Evolutionary conservation across 2,113 vertebrate species (phyloP).

Genomic region (Syngnathus floridae): DNA sequence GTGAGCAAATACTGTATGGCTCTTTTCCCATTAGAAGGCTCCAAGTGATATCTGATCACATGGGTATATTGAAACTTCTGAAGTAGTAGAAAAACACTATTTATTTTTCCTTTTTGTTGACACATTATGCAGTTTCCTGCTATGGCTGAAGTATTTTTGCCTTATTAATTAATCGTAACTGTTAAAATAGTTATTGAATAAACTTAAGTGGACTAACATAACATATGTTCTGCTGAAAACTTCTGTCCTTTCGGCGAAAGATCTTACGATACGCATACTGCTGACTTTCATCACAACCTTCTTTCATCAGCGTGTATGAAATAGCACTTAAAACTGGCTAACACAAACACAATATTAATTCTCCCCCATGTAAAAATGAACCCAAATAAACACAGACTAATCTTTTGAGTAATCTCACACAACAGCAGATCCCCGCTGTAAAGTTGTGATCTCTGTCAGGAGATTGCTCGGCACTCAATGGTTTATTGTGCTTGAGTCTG

Average conservation of each 20-base stretch:
- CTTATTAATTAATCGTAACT: not conserved
- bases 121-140: not conserved
- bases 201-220: not conserved
- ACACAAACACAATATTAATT: conserved; percentile 27
- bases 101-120: conserved; percentile 12
- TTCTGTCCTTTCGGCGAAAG: not conserved
- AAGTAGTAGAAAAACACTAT: conserved; percentile 11
- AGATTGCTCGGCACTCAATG: conserved; percentile 23
- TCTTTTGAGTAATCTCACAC: conserved; percentile 34
- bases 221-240: not conserved
- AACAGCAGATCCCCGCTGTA: conserved; percentile 25
- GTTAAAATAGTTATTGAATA: conserved; percentile 4
- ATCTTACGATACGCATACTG: not conserved
- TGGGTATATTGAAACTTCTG: not conserved
- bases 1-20: not conserved
- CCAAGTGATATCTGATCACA: conserved; percentile 26
- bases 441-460: conserved; percentile 20
- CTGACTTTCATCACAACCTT: conserved; percentile 23
- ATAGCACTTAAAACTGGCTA: conserved; percentile 27
- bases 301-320: conserved; percentile 50
- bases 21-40: not conserved
- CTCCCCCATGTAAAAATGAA: conserved; percentile 37
- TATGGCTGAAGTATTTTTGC: conserved; percentile 2
- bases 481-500: conserved; percentile 62
- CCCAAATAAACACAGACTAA: conserved; percentile 49